Conservation (phyloP, 2,797 vertebrate genomes). For the Acomys russatus region DNA sequence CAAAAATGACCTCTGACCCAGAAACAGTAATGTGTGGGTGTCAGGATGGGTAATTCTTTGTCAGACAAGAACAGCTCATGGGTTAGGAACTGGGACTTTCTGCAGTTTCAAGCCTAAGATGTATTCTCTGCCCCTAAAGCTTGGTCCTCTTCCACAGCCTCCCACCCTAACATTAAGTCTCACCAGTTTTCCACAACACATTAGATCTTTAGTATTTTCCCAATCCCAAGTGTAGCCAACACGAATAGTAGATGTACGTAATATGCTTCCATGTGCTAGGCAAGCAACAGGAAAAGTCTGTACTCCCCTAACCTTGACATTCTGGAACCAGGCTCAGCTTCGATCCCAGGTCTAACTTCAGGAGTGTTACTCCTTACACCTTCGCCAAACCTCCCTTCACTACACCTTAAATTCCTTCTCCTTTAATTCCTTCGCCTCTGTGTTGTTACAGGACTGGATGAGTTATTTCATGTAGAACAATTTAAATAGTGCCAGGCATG, state of each 20-base stretch:
- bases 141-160: neutral
- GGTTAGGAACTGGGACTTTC: slow-evolving; percentile 20
- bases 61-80: slow-evolving; percentile 28
- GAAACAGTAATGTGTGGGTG: neutral
- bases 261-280: neutral
- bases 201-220: neutral
- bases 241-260: neutral
- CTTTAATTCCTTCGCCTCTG: slow-evolving; percentile 34
- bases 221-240: neutral
- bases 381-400: neutral
- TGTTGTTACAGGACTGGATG: neutral
- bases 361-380: neutral
- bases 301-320: neutral
- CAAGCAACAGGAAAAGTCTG: neutral
- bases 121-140: neutral
- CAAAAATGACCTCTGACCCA: neutral
- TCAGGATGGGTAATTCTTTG: neutral
- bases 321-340: neutral
- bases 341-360: neutral
- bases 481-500: slow-evolving; percentile 36
- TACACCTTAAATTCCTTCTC: slow-evolving; percentile 34
- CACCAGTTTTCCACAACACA: neutral
- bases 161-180: neutral
- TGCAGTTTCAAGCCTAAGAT: neutral
- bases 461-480: slow-evolving; percentile 1